Evolutionary conservation across 2,888 invertebrate genomes (phyloP), one percentile per base, ranked within the genome.

Genomic region (Lampropteryx suffumata): DNA sequence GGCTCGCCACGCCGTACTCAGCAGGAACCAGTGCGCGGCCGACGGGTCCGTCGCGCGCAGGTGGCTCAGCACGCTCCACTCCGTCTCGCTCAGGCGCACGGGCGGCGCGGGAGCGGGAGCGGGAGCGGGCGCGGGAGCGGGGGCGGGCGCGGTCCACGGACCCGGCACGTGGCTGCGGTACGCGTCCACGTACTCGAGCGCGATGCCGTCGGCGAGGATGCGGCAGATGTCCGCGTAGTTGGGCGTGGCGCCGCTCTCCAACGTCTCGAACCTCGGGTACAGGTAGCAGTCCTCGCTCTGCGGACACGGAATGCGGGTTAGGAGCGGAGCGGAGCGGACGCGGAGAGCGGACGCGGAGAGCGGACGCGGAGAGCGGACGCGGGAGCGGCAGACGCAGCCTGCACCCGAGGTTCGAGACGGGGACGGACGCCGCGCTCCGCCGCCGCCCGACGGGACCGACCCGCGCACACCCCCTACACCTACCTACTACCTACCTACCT

Each of bases 231-330:
- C 88, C 55, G 70, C 79, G 76, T 67, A 82, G 78, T 74, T 82
- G 74, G 82, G 88, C 73, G 88, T 80, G 64, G 57, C 80, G 62
- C 88, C 92, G 64, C 42, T 55, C 83, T 92, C 92, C 55, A 92
- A 79, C 79, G 90, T 91, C 55, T 68, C 73, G 81, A 92, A 92
- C 60, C 79, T 76, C 69, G 92, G 92, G 72, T 74, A 87, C 72
- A 91, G 83, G 81, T 91, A 86, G 62, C 82, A 64, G 71, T 82
- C 84, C 70, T 70, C 63, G 65, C 73, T 68, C 86, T 84, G 86
- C 75, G 81, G 83, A 43, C 51, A 51, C 36, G 14, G 62, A 65
- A 57, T 52, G 55, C 61, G 50, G 60, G 54, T 45, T 36, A 50
- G 49, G 46, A 54, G 34, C 9, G 37, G 13, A 34, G n/a, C 12